These are phyloP conservation scores for Eupeodes latifasciatus DNA, from an alignment of 2,888 invertebrate species.

Conservation along the genomic window DNA sequence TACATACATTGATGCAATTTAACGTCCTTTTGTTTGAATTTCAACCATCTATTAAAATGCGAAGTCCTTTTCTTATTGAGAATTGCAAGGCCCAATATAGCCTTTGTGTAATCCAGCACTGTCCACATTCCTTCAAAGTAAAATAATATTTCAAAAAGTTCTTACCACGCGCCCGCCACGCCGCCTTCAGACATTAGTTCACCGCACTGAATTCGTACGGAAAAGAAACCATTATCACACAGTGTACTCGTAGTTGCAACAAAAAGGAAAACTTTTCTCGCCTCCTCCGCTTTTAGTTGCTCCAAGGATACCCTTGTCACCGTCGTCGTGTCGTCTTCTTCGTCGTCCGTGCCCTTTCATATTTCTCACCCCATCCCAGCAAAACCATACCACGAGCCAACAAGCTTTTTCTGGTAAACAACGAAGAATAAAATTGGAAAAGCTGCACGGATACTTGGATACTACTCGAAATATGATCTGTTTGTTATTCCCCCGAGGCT, in stretches of 20 bases:
- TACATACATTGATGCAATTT: too few species aligned
- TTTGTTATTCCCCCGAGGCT: conserved; percentile 62
- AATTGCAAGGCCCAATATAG: too few species aligned
- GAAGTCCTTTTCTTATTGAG: too few species aligned
- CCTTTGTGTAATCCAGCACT: not conserved
- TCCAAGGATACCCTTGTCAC: conserved; percentile 40
- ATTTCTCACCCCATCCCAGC: not conserved
- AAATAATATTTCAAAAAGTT: conserved; percentile 23
- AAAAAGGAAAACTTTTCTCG: conserved; percentile 24
- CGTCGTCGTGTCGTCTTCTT: too few species aligned
- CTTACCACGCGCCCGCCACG: not conserved
- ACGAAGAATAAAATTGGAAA: conserved; percentile 58
- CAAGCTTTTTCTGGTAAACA: conserved; percentile 29
- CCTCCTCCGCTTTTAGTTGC: not conserved
- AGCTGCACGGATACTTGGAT: conserved; percentile 52
- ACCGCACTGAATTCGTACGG: conserved; percentile 21
- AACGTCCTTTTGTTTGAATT: too few species aligned
- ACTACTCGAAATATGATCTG: conserved; percentile 66
- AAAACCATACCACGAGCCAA: not conserved
- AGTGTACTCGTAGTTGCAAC: not conserved
- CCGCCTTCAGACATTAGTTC: conserved; percentile 37
- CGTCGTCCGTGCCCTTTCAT: not conserved
- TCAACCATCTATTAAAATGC: too few species aligned
- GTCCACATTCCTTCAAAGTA: not conserved
- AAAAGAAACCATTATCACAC: conserved; percentile 19